Conservation (phyloP, 2,113 vertebrate genomes). For the Dipodomys merriami region DNA sequence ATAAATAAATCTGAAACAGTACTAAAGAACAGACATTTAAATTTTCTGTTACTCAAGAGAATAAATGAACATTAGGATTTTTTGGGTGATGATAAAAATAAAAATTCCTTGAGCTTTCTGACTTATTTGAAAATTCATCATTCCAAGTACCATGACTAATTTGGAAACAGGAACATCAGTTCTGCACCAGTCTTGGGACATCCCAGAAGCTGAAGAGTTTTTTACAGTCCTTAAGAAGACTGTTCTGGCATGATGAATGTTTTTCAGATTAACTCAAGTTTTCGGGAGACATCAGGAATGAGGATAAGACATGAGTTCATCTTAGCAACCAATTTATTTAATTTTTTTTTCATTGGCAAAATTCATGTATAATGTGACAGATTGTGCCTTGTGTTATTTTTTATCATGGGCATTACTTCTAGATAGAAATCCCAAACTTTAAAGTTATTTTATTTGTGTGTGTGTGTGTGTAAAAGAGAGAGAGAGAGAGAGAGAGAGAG, state of each 20-base stretch:
- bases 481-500: too few species aligned
- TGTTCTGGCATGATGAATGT: not conserved
- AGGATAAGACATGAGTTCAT: not conserved
- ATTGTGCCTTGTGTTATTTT: not conserved
- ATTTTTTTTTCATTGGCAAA: constrained; percentile 35
- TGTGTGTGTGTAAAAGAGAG: too few species aligned
- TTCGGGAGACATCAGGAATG: not conserved
- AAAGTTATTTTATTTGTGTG: not conserved
- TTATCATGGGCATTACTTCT: constrained; percentile 31
- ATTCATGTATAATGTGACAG: not conserved
- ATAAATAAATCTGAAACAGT: constrained; percentile 26
- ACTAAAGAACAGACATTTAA: constrained; percentile 54
- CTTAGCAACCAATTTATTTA: constrained; percentile 29
- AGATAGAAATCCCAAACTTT: constrained; percentile 33
- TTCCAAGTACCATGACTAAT: constrained; percentile 34
- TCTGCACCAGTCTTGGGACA: constrained; percentile 13
- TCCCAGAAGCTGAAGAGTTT: not conserved
- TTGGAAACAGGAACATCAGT: constrained; percentile 19
- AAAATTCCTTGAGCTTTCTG: constrained; percentile 40
- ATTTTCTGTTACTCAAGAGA: constrained; percentile 47
- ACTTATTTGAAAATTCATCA: constrained; percentile 50
- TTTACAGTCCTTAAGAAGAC: constrained; percentile 17
- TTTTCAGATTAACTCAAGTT: not conserved
- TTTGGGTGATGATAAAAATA: constrained; percentile 55
- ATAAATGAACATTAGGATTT: constrained; percentile 60